phyloP scores from a whole-genome alignment of 2,113 vertebrate species.

The Heptranchias perlo region DNA sequence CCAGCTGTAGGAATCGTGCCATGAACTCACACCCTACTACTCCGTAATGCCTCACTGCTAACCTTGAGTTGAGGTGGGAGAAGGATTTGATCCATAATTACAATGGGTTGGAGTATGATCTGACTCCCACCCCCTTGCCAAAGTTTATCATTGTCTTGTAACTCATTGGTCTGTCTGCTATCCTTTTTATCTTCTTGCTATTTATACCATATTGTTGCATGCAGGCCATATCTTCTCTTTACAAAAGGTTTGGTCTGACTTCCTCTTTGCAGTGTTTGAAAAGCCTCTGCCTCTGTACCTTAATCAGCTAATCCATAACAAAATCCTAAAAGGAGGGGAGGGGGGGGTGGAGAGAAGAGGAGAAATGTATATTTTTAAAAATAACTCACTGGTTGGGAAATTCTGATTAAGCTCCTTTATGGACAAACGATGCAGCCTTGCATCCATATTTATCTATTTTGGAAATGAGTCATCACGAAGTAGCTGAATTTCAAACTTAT shows the following conservation, averaged over 20 bases:
- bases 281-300: neutral
- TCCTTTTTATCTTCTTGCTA: neutral
- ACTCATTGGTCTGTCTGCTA: neutral
- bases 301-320: neutral
- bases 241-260: neutral
- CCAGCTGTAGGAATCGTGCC: neutral
- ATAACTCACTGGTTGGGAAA: neutral
- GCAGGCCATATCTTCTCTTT: neutral
- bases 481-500: neutral
- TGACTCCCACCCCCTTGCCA: neutral
- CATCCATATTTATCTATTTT: neutral
- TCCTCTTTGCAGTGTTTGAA: neutral
- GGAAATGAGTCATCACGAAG: neutral
- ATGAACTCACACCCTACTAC: neutral
- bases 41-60: neutral
- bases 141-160: neutral
- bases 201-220: neutral
- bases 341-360: neutral
- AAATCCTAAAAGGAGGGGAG: neutral
- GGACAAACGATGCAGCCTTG: neutral
- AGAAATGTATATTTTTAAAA: neutral
- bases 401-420: neutral
- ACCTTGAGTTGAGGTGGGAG: neutral
- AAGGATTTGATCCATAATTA: neutral
- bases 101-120: neutral